Percentiles rank a stretch among this genome's conserved stretches.
phyloP scores from a whole-genome alignment of 2,888 invertebrate species.

The Polymixis lichenea region DNA sequence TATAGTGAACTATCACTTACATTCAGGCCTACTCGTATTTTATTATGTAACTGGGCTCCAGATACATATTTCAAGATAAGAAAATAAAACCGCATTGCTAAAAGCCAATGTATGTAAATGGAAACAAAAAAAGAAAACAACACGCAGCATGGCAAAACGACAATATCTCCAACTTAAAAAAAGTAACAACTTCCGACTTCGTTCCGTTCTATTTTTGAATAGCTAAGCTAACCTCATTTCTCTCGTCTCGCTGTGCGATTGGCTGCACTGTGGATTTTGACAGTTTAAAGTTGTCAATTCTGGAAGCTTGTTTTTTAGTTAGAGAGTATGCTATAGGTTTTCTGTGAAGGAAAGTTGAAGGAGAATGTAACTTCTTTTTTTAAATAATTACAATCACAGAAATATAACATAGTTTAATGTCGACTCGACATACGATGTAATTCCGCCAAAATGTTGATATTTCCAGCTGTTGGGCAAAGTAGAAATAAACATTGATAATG shows the following conservation, averaged over 20 bases:
- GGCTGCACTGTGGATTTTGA: constrained; percentile 33
- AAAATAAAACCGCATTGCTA: constrained; percentile 29
- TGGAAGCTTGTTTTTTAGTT: not conserved
- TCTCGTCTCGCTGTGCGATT: constrained; percentile 41
- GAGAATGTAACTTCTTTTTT: not conserved
- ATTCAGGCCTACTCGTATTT: not conserved
- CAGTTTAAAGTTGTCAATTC: constrained; percentile 20
- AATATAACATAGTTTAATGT: too few relatives aligned
- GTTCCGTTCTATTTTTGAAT: constrained; percentile 58
- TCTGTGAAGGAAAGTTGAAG: not conserved
- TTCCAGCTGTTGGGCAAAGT: too few relatives aligned
- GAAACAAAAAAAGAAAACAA: constrained; percentile 32
- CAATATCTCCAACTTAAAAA: constrained; percentile 35
- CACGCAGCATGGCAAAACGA: constrained; percentile 20
- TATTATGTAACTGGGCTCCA: constrained; percentile 39
- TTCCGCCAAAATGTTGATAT: too few relatives aligned
- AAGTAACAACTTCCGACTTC: constrained; percentile 39
- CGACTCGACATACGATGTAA: too few relatives aligned
- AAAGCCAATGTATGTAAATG: constrained; percentile 38
- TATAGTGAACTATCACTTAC: not conserved
- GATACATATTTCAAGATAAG: constrained; percentile 57
- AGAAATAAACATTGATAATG: too few relatives aligned
- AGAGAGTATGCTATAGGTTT: not conserved
- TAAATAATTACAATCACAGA: not conserved
- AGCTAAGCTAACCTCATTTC: constrained; percentile 54